Evolutionary conservation across 1,140 invertebrate species (phyloP).

Genomic region (Zaprionus camerounensis): DNA sequence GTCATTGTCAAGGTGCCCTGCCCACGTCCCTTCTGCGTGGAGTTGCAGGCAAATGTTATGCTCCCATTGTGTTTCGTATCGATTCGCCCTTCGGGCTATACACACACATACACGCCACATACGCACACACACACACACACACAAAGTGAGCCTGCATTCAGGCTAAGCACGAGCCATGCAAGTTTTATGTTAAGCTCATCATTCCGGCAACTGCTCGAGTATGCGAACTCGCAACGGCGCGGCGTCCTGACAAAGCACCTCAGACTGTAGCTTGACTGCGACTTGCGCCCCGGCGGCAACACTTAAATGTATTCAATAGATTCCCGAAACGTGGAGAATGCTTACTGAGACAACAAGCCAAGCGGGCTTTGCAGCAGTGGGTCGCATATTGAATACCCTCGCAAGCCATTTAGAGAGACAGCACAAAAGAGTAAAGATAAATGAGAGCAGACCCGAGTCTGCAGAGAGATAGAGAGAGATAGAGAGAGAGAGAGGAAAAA

Average conservation of each 20-base stretch:
- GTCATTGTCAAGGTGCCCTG: constrained; percentile 46
- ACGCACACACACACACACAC: neutral
- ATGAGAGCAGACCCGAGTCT: too few species aligned
- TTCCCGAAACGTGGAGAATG: neutral
- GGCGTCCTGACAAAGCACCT: neutral
- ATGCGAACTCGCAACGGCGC: neutral
- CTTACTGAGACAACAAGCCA: neutral
- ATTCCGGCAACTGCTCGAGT: constrained; percentile 46
- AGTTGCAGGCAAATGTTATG: constrained; percentile 44
- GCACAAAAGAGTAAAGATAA: neutral
- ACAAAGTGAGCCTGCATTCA: constrained; percentile 41
- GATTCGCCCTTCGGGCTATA: constrained; percentile 40
- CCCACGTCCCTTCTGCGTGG: neutral
- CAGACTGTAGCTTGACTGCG: neutral
- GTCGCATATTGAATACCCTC: neutral
- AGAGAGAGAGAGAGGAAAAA: too few species aligned
- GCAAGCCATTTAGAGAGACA: neutral
- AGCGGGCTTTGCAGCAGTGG: neutral
- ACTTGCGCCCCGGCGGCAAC: neutral
- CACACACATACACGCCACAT: neutral
- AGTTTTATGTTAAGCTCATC: constrained; percentile 66
- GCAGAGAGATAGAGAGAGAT: too few species aligned
- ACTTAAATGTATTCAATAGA: constrained; percentile 10
- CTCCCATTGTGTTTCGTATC: constrained; percentile 47
- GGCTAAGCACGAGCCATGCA: constrained; percentile 56